Conservation (phyloP, 37 sponge, comb jelly and placozoan species). For the Tethya wilhelma region DNA sequence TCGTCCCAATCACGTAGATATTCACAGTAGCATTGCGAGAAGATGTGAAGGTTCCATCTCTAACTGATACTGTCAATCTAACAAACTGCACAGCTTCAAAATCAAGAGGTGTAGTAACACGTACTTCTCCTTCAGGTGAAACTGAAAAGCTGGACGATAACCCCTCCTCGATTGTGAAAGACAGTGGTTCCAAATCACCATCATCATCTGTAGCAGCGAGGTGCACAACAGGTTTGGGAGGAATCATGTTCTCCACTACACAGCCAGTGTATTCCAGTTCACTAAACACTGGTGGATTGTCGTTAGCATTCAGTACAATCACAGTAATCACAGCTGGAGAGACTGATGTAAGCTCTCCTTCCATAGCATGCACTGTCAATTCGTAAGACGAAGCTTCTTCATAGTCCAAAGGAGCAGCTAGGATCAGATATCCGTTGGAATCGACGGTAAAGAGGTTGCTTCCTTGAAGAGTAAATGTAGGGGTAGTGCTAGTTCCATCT, state of each 20-base stretch:
- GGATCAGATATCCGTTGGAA: constrained; percentile 35
- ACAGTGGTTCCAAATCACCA: background rate
- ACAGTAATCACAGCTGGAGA: constrained; percentile 35
- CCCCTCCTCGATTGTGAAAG: background rate
- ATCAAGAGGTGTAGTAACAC: constrained; percentile 46
- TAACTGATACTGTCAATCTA: constrained; percentile 34
- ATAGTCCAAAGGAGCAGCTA: constrained; percentile 43
- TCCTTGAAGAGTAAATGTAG: constrained; percentile 11
- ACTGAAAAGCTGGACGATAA: too few species aligned
- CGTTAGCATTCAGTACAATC: constrained; percentile 52
- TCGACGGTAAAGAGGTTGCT: background rate
- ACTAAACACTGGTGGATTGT: constrained; percentile 54
- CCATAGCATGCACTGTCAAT: constrained; percentile 26
- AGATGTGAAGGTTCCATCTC: constrained; percentile 57
- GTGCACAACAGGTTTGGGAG: constrained; percentile 9
- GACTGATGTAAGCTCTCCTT: constrained; percentile 31
- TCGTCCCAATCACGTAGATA: constrained; percentile 45
- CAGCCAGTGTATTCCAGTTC: constrained; percentile 10
- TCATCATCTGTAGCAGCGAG: constrained; percentile 37
- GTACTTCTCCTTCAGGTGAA: constrained; percentile 39
- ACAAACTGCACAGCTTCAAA: constrained; percentile 42
- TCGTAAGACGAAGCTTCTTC: constrained; percentile 23
- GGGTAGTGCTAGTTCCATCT: constrained; percentile 22
- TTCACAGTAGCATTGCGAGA: constrained; percentile 28
- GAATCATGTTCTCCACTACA: constrained; percentile 38